Evolutionary conservation across 2,113 vertebrate species (phyloP).

Genomic region (Seriola rivoliana): DNA sequence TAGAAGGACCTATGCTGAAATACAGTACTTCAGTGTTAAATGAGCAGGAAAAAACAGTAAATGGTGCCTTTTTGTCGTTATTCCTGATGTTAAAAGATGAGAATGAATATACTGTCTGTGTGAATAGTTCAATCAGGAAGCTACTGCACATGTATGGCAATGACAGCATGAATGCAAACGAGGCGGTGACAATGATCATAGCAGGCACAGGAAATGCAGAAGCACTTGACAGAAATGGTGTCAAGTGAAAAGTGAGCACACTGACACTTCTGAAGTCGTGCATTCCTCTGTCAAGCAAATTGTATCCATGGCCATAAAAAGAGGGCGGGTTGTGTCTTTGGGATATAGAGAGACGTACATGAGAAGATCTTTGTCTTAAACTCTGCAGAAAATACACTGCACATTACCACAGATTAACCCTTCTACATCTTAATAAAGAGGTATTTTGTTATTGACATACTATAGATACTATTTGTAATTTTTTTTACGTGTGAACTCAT

Average conservation of each 20-base stretch:
- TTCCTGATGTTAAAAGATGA: constrained; percentile 4
- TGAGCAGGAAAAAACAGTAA: constrained; percentile 20
- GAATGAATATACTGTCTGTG: constrained; percentile 9
- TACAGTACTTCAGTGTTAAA: neutral
- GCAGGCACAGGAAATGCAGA: constrained; percentile 9
- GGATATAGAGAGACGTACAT: neutral
- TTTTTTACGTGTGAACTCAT: neutral
- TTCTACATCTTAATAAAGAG: neutral
- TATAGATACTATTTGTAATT: neutral
- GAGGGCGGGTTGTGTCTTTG: neutral
- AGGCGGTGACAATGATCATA: constrained; percentile 1
- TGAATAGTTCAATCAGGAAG: constrained; percentile 15
- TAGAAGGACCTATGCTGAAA: constrained; percentile 1
- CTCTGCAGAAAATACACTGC: neutral
- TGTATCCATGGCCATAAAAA: neutral
- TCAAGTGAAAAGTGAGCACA: constrained; percentile 11
- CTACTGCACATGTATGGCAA: neutral
- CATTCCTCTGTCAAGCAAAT: constrained; percentile 3
- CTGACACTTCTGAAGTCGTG: neutral
- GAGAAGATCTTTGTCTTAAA: neutral
- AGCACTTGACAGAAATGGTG: constrained; percentile 20
- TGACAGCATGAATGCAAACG: constrained; percentile 15
- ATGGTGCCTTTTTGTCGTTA: constrained; percentile 58
- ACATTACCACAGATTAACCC: neutral
- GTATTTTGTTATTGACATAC: neutral